These are phyloP conservation scores for Drosophila tripunctata DNA, from an alignment of 2,888 invertebrate genomes.

Conservation along the genomic window DNA sequence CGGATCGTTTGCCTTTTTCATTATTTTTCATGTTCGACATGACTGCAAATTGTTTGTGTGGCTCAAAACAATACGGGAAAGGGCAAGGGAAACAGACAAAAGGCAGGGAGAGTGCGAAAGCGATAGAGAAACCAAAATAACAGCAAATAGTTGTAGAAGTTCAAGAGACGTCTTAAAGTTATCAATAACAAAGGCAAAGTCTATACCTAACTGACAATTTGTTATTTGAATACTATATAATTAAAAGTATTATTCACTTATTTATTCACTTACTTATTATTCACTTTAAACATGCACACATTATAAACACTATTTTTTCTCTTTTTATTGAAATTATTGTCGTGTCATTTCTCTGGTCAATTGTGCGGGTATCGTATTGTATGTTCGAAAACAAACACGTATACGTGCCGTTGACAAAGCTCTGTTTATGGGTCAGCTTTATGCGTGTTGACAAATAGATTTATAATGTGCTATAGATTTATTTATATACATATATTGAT, in stretches of 20 bases:
- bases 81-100: neutral
- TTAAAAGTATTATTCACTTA: too few species aligned
- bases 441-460: conserved; percentile 42
- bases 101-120: neutral
- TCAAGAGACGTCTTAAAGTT: neutral
- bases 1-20: conserved; percentile 76
- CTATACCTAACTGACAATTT: too few species aligned
- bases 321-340: conserved; percentile 18
- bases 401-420: conserved; percentile 40
- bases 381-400: conserved; percentile 49
- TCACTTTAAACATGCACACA: too few species aligned
- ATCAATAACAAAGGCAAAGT: too few species aligned
- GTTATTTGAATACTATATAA: too few species aligned
- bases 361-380: conserved; percentile 59
- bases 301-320: conserved; percentile 11
- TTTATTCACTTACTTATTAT: too few species aligned
- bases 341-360: conserved; percentile 48
- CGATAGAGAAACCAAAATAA: neutral
- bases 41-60: conserved; percentile 72
- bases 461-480: conserved; percentile 26
- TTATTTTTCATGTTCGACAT: conserved; percentile 82
- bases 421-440: conserved; percentile 37
- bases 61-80: conserved; percentile 4
- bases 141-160: conserved; percentile 4
- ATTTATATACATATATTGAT: conserved; percentile 12